These are phyloP conservation scores for Scomberomorus guttatus DNA, from an alignment of 2,797 vertebrate genomes.

Conservation along the genomic window DNA sequence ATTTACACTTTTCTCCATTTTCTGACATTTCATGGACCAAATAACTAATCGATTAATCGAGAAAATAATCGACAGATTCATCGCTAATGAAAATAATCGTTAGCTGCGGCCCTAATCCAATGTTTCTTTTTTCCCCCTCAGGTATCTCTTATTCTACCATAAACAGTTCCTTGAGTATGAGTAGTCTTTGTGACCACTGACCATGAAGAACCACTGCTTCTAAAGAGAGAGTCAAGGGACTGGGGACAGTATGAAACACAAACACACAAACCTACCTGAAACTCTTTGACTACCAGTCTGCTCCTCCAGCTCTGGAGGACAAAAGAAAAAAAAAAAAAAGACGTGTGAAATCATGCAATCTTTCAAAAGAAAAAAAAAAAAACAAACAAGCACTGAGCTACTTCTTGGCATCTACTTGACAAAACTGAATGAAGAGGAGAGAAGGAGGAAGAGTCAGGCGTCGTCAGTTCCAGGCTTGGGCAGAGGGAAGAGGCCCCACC, in stretches of 20 bases:
- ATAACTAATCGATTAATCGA: too few relatives aligned
- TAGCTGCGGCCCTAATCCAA: neutral
- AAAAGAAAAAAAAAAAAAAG: constrained; percentile 45
- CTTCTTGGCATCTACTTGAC: constrained; percentile 87
- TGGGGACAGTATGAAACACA: constrained; percentile 78
- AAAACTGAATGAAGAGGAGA: constrained; percentile 85
- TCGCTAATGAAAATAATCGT: neutral
- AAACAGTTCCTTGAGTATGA: constrained; percentile 99
- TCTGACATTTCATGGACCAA: too few relatives aligned
- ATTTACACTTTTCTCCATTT: too few relatives aligned
- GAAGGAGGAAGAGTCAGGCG: constrained; percentile 64
- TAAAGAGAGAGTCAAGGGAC: constrained; percentile 66
- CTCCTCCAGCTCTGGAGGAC: constrained; percentile 57
- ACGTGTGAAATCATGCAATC: constrained; percentile 82
- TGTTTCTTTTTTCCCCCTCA: constrained; percentile 58
- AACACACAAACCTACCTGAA: constrained; percentile 91
- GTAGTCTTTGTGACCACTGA: constrained; percentile 84
- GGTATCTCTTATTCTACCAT: constrained; percentile 99
- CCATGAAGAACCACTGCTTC: constrained; percentile 71
- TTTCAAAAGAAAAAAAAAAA: constrained; percentile 76
- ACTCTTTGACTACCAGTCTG: constrained; percentile 81
- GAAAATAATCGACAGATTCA: too few relatives aligned
- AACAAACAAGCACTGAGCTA: constrained; percentile 88
- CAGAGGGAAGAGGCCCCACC: constrained; percentile 56
- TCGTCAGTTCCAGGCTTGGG: constrained; percentile 56